A percentile compares a stretch with the other conserved stretches of the same genome.
Conservation (phyloP, 2,797 vertebrate species). For the Esox masquinongy region DNA sequence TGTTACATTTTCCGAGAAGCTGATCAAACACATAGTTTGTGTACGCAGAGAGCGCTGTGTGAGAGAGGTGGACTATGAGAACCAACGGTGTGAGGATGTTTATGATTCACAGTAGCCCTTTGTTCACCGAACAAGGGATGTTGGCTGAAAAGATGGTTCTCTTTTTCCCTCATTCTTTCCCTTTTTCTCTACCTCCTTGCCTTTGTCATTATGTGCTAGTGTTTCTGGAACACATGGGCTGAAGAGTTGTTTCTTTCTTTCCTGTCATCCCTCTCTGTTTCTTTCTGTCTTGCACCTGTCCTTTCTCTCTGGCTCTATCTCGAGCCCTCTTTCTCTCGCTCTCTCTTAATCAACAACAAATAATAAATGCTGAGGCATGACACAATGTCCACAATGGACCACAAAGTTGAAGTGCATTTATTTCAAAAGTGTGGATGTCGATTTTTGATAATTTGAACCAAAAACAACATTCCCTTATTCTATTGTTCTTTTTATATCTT, state of each 20-base stretch:
- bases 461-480: too few species aligned
- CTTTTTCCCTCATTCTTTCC: neutral
- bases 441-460: neutral
- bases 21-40: neutral
- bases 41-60: slow-evolving; percentile 1
- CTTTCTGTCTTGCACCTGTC: neutral
- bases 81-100: slow-evolving; percentile 33
- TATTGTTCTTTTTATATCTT: too few species aligned
- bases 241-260: neutral
- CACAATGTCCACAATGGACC: neutral
- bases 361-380: neutral
- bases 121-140: slow-evolving; percentile 22
- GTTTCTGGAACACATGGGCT: neutral
- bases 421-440: neutral
- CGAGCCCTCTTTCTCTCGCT: too few species aligned
- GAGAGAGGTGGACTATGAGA: slow-evolving; percentile 24
- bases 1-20: neutral
- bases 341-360: neutral
- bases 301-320: too few species aligned
- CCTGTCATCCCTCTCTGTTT: neutral
- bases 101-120: slow-evolving; percentile 43
- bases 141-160: slow-evolving; percentile 30
- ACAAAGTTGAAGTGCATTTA: neutral
- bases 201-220: neutral
- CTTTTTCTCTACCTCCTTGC: neutral